A percentile compares a stretch with the other conserved stretches of the same genome.
These are phyloP conservation scores for western clawed frog (Xenopus tropicalis) DNA, from an alignment of 2,113 vertebrate species.

Conservation along the genomic window UCB_Xtro_10.0 CM004447.2:97027001-97027500, in stretches of 20 bases:
- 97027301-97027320: constrained; percentile 14
- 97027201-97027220: background rate
- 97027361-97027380: background rate
- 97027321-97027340: constrained; percentile 20
- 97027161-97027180: background rate
- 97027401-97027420: constrained; percentile 17
- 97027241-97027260: background rate
- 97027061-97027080: no score
- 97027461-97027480: background rate
- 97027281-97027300: background rate
- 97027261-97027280: constrained; percentile 8
- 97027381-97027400: constrained; percentile 14
- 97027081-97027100: no score
- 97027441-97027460: background rate
- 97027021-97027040: no score
- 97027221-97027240: background rate
- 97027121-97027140: no score
- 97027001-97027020: no score
- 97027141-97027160: background rate
- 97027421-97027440: background rate
- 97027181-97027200: background rate
- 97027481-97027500: constrained; percentile 10
- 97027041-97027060: no score
- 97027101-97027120: no score
- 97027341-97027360: constrained; percentile 15